Evolutionary conservation across 2,888 invertebrate genomes (phyloP).

Genomic region (Neoaliturus tenellus): DNA sequence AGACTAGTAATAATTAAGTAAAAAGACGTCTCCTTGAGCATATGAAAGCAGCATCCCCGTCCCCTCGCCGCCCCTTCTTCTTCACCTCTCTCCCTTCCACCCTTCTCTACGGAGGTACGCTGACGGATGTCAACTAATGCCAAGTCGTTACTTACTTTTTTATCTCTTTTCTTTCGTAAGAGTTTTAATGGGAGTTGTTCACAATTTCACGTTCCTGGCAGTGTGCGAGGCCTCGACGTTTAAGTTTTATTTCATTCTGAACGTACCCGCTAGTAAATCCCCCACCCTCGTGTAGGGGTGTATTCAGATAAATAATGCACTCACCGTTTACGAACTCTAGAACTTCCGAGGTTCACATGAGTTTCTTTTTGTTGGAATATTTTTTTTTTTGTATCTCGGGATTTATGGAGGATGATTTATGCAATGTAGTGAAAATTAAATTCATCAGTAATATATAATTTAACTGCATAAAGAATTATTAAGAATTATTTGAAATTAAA

Average conservation of each 20-base stretch:
- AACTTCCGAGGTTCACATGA: no score
- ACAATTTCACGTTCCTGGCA: constrained; percentile 9
- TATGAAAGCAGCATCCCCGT: no score
- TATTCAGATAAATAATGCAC: background rate
- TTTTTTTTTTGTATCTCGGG: no score
- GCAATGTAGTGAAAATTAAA: no score
- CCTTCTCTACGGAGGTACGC: background rate
- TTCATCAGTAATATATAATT: no score
- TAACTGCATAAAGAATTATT: no score
- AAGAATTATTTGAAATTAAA: no score
- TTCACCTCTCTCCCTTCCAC: background rate
- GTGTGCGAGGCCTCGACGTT: background rate
- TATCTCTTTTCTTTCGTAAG: background rate
- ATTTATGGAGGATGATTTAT: no score
- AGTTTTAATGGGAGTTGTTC: constrained; percentile 30
- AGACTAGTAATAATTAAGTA: no score
- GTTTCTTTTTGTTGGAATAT: no score
- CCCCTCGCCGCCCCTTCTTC: background rate
- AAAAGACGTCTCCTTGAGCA: no score
- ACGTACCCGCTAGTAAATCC: background rate
- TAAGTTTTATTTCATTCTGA: background rate
- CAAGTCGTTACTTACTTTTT: constrained; percentile 22
- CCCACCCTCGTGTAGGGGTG: background rate
- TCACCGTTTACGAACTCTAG: no score
- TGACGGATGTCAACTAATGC: constrained; percentile 14